Conservation (phyloP, 2,797 vertebrate species). For the Ataeniobius toweri region DNA sequence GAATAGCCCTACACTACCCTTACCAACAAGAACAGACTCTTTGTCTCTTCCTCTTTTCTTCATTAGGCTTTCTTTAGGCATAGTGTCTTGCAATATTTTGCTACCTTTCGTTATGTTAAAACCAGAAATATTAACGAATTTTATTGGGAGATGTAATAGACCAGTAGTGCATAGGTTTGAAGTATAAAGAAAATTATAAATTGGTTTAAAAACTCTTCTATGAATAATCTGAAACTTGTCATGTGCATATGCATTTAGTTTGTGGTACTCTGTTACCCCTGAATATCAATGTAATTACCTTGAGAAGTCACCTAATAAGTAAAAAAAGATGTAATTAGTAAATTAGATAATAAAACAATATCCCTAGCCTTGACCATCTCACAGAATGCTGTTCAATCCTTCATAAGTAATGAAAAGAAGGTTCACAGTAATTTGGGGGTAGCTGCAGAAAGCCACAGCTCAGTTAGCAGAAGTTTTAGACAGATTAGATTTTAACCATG, state of each 20-base stretch:
- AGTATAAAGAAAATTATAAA: too few species aligned
- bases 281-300: too few species aligned
- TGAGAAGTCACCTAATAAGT: too few species aligned
- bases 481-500: not conserved
- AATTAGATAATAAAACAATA: not conserved
- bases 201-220: too few species aligned
- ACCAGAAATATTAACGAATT: not conserved
- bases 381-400: not conserved
- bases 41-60: conserved; percentile 60
- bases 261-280: too few species aligned
- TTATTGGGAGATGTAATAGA: not conserved
- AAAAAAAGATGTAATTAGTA: too few species aligned
- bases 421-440: not conserved
- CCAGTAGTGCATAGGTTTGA: not conserved
- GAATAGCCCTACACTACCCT: conserved; percentile 25
- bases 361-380: not conserved
- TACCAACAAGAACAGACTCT: conserved; percentile 31
- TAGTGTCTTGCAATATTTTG: not conserved
- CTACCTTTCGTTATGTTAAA: not conserved
- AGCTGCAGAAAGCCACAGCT: not conserved
- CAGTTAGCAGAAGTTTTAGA: not conserved
- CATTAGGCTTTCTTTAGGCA: conserved; percentile 42
- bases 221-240: too few species aligned
- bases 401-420: not conserved
- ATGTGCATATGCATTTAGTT: too few species aligned